Conservation (phyloP, 2,888 invertebrate genomes). For the Chloromyia formosa region DNA sequence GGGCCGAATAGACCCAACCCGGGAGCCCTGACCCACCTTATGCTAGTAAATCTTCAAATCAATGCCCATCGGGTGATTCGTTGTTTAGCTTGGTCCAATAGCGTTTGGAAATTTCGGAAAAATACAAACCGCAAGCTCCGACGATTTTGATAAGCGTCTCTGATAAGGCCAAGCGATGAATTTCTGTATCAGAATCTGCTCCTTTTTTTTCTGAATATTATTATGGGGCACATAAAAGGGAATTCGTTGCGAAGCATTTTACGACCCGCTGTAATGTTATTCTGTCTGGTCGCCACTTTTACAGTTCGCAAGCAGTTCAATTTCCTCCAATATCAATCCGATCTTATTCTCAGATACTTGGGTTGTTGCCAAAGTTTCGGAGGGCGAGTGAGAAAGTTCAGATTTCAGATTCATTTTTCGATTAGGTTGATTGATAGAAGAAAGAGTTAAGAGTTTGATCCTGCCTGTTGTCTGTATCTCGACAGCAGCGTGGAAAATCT, state of each 20-base stretch:
- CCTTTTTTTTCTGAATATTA: conserved; percentile 1
- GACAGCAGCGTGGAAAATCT: neutral
- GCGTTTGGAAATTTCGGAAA: no score
- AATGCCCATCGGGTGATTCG: no score
- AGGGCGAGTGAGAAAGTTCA: neutral
- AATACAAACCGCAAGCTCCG: no score
- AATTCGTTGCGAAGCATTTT: neutral
- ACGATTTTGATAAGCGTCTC: no score
- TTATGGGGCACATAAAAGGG: neutral
- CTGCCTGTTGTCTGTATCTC: neutral
- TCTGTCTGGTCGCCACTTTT: conserved; percentile 3
- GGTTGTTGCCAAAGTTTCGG: neutral
- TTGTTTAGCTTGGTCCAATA: no score
- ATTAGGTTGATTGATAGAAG: conserved; percentile 7
- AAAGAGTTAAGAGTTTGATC: neutral
- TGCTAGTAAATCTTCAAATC: no score
- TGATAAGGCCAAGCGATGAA: no score
- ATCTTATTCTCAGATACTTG: neutral
- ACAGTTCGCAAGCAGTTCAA: conserved; percentile 6
- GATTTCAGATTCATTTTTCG: conserved; percentile 2
- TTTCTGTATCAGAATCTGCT: no score
- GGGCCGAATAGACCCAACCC: no score
- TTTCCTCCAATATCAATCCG: conserved; percentile 1
- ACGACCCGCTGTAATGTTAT: neutral
- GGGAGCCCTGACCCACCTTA: no score